These are phyloP conservation scores for Harpalus rubripes DNA, from an alignment of 2,888 invertebrate genomes.

Conservation along the genomic window DNA sequence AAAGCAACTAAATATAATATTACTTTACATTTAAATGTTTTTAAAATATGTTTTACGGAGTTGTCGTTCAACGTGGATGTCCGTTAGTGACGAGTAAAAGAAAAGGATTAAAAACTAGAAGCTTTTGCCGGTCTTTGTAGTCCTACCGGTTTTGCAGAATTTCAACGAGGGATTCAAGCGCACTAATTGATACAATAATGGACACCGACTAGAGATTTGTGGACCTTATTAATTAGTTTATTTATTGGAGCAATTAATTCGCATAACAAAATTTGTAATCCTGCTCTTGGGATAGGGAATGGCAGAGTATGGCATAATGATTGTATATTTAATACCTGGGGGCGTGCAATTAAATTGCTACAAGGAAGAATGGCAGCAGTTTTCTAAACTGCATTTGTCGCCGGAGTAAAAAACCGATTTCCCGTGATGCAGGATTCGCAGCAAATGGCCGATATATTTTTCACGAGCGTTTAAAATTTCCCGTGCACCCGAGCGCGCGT, in stretches of 20 bases:
- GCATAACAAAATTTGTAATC: constrained; percentile 39
- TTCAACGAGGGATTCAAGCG: neutral
- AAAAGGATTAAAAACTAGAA: no score
- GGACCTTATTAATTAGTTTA: constrained; percentile 42
- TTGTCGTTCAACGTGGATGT: no score
- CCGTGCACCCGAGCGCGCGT: constrained; percentile 39
- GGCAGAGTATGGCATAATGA: constrained; percentile 1
- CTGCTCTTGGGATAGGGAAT: neutral
- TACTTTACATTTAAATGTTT: no score
- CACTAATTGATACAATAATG: constrained; percentile 1
- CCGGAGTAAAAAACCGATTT: constrained; percentile 28
- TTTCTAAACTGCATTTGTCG: constrained; percentile 23
- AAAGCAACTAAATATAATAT: no score
- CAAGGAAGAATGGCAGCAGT: neutral
- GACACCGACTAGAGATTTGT: neutral
- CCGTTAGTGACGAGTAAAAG: no score
- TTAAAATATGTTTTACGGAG: no score
- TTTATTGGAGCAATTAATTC: constrained; percentile 46
- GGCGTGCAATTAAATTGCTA: neutral
- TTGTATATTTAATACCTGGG: constrained; percentile 23
- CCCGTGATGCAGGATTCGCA: constrained; percentile 26
- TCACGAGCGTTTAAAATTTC: constrained; percentile 55
- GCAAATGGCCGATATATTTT: constrained; percentile 55
- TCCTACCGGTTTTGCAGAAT: neutral
- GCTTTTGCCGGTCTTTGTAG: no score